Base-by-base conservation (phyloP, 35 echinoderm and acorn worm genomes). In the Apostichopus parvimensis region DNA sequence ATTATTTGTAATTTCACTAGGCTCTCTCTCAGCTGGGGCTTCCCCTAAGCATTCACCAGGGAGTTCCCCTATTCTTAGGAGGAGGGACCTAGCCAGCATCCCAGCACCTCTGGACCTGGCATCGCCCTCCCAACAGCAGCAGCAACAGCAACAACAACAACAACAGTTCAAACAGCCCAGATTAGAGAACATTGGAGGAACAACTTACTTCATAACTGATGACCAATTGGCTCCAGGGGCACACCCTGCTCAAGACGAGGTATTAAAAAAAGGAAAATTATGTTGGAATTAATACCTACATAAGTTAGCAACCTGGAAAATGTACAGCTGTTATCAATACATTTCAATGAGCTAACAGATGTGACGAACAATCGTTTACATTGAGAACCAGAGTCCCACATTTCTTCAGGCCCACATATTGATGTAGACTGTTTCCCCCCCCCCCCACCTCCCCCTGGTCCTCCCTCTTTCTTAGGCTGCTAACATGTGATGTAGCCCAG, bases 161-260 rank as follows among this genome's bases (percentile, higher is more conserved):
- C 90, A 88, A 82, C 87, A 62, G 64, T 94, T 56, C 95, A 98
- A 90, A 53, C 88, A 75, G 17, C 66, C 73, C 24, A 78, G 66
- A 21, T 70, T 77, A 65, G 96, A 98, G 55, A 96, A 98, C 92
- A 98, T 98, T 17, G 97, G 97, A 15, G 93, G 97, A 73, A 98
- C 97, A 53, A 98, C 96, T 11, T 98, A 98, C 82, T 98, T 98
- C 86, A 96, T 95, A 71, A 98, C 97, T 34, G 94, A 98, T 84
- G 95, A 98, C 54, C 96, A 98, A 80, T 75, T 94, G 86, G 22
- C 5, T 73, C 60, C 61, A 56, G 80, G 56, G 20, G 77, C 89
- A 62, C 53, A 52, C 77, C 54, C 93, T 82, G 18, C 83, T 73
- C 68, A 92, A 6, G 92, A 92, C 75, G 89, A 91, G 89, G 95